Evolutionary conservation across 1,140 invertebrate species (phyloP), one percentile per base, ranked within the genome.

Genomic region (Druon quercuslanigerum): DNA sequence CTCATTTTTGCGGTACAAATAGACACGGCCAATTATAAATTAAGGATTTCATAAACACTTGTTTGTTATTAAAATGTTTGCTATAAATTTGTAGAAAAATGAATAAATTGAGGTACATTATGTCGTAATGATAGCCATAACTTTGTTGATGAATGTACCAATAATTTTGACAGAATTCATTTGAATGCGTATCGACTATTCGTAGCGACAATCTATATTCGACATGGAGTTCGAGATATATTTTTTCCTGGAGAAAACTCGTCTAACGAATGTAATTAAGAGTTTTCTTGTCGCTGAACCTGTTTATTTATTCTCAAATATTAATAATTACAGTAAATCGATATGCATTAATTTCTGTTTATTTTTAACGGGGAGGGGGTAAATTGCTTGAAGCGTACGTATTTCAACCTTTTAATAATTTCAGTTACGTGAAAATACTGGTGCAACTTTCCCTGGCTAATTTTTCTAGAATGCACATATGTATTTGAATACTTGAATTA

Each of bases 161-260:
- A 20, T 60, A 33, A 60, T 60, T 60, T 60, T 60, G 56, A 60
- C 56, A 60, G 56, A 60, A 60, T 60, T 20, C 12, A 60, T 9
- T 60, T 11, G 20, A 60, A 60, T 60, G 19, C 20, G 33, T 60
- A 60, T 60, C 56, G 12, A 60, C 20, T 20, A 20, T 60, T 56
- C 20, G 8, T 14, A 60, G 12, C 19, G 11, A 60, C 33, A 33
- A 54, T 60, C 19, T 60, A 60, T 60, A 60, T 19, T 25, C 14
- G 9, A 60, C 56, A 60, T 25, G 56, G 19, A 60, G 56, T 60
- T 60, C 4, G 56, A 25, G 20, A 25, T 1, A 60, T 33, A 33
- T 33, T 60, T 60, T 60, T 60, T 60, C 56, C 20, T 9, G 9
- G 20, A 19, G 33, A 33, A 25, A 60, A 60, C 56, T 60, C 19